Evolutionary conservation across 2,888 invertebrate species (phyloP).

Genomic region (Habrosyne pyritoides): DNA sequence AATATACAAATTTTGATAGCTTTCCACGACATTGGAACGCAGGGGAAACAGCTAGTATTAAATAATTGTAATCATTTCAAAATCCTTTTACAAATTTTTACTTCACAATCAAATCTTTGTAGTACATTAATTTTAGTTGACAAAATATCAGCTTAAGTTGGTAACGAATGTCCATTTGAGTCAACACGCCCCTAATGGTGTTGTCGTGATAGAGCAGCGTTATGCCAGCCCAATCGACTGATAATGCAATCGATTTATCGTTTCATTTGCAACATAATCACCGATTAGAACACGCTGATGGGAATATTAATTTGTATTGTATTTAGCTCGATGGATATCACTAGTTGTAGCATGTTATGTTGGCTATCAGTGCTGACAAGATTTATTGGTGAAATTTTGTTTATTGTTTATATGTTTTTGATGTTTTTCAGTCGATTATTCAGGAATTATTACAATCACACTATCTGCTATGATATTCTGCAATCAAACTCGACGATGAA

Average conservation of each 20-base stretch:
- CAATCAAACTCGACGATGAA: too few species aligned
- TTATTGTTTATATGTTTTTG: background rate
- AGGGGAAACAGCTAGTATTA: too few species aligned
- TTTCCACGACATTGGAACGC: too few species aligned
- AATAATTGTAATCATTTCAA: too few species aligned
- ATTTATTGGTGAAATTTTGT: background rate
- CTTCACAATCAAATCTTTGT: too few species aligned
- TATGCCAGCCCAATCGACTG: conserved; percentile 49
- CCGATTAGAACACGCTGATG: conserved; percentile 32
- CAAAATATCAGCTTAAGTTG: conserved; percentile 16
- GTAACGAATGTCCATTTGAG: conserved; percentile 29
- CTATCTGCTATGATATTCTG: too few species aligned
- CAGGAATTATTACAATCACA: too few species aligned
- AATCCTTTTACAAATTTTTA: too few species aligned
- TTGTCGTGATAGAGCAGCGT: conserved; percentile 61
- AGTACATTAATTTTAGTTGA: background rate
- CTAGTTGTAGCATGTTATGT: background rate
- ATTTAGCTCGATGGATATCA: background rate
- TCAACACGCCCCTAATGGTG: conserved; percentile 40
- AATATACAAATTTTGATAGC: too few species aligned
- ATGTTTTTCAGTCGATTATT: too few species aligned
- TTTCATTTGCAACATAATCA: conserved; percentile 53
- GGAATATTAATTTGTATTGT: conserved; percentile 16
- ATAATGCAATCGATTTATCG: conserved; percentile 48
- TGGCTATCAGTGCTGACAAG: background rate